Conservation (phyloP, 2,797 vertebrate species). For the Dendrocincla tyrannina region DNA sequence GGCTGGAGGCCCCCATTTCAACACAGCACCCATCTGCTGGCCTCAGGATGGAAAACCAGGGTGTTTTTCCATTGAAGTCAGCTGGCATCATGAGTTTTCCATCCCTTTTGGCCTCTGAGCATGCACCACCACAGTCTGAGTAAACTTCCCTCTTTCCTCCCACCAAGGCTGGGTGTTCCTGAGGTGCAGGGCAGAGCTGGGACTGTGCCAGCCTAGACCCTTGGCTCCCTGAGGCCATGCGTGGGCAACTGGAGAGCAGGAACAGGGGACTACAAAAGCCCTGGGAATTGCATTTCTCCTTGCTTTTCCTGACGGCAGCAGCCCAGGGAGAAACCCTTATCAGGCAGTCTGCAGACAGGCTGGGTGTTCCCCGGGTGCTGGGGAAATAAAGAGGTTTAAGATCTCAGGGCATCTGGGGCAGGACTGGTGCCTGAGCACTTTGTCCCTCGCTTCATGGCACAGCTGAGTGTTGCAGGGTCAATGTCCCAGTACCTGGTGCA, state of each 20-base stretch:
- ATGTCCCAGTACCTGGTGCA: background rate
- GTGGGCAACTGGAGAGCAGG: background rate
- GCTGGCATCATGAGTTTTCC: background rate
- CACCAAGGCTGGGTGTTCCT: background rate
- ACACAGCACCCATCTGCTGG: background rate
- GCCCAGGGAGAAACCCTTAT: background rate
- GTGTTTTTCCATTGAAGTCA: background rate
- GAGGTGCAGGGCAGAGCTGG: background rate
- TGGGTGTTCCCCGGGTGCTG: background rate
- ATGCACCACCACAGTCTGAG: background rate
- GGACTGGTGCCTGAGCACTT: background rate
- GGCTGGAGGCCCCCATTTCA: background rate
- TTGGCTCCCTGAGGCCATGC: rapidly evolving
- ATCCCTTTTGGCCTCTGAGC: background rate
- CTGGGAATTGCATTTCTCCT: background rate
- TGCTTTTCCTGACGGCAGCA: background rate
- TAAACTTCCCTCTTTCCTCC: background rate
- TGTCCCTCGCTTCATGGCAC: background rate
- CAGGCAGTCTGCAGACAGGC: background rate
- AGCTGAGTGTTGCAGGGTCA: background rate
- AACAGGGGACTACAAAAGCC: background rate
- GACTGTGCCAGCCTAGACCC: background rate
- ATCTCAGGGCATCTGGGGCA: background rate
- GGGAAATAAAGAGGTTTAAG: background rate
- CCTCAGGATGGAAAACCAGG: background rate